Percentiles rank a stretch among this genome's conserved stretches.
Evolutionary conservation across 2,113 vertebrate species (phyloP).

Genomic region (Electrona antarctica): DNA sequence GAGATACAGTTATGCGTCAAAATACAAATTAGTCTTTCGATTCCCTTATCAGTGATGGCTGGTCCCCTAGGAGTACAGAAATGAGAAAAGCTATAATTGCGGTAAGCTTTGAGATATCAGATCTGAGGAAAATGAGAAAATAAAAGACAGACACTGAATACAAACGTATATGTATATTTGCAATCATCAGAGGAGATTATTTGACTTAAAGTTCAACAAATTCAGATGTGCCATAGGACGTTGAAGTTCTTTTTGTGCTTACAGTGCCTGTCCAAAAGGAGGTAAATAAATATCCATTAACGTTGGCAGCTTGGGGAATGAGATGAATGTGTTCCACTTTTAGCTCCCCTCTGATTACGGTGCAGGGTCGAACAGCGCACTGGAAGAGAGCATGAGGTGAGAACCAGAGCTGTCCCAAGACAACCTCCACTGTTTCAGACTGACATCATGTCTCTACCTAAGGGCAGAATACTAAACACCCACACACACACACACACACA

Average conservation of each 20-base stretch:
- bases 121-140: too few relatives aligned
- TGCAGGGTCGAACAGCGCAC: constrained; percentile 33
- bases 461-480: constrained; percentile 46
- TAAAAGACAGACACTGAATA: too few relatives aligned
- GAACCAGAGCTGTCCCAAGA: constrained; percentile 49
- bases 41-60: too few relatives aligned
- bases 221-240: constrained; percentile 30
- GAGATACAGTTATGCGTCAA: too few relatives aligned
- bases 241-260: constrained; percentile 46
- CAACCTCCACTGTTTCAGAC: constrained; percentile 35
- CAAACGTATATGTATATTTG: too few relatives aligned
- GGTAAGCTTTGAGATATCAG: too few relatives aligned
- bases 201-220: constrained; percentile 5
- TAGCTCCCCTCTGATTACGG: constrained; percentile 50
- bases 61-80: too few relatives aligned
- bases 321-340: constrained; percentile 72
- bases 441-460: constrained; percentile 37
- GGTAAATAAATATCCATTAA: constrained; percentile 56
- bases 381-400: constrained; percentile 42
- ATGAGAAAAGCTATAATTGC: too few relatives aligned
- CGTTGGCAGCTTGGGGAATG: constrained; percentile 59
- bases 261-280: constrained; percentile 61
- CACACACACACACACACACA: constrained; percentile 12
- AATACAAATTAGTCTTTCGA: too few relatives aligned
- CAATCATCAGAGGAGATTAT: too few relatives aligned